Conservation (phyloP, 2,113 vertebrate species). For the Xiphophorus hellerii region DNA sequence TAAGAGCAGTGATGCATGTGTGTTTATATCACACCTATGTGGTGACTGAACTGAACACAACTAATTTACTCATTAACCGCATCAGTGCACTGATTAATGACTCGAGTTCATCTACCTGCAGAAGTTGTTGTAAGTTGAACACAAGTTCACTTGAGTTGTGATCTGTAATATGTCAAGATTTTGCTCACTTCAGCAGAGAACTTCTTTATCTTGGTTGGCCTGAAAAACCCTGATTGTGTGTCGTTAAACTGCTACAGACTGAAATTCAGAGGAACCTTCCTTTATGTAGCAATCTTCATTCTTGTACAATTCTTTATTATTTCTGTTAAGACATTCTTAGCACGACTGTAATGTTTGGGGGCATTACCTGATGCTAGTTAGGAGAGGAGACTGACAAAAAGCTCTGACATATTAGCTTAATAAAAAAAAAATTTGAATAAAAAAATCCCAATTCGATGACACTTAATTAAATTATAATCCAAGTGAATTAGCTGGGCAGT, state of each 20-base stretch:
- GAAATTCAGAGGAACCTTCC: background rate
- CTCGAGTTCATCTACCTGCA: background rate
- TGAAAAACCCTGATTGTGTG: background rate
- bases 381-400: no score
- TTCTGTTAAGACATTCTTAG: no score
- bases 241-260: background rate
- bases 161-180: background rate
- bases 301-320: no score
- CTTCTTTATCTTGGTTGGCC: background rate
- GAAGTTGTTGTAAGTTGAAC: constrained; percentile 1
- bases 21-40: background rate
- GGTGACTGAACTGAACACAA: background rate
- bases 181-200: background rate
- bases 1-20: constrained; percentile 6
- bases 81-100: constrained; percentile 4
- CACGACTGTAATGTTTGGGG: no score
- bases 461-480: no score
- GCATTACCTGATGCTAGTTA: no score
- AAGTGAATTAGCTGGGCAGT: no score
- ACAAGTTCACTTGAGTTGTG: background rate
- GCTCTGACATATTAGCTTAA: no score
- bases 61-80: background rate
- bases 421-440: no score
- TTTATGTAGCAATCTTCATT: no score
- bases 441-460: no score